phyloP scores from a whole-genome alignment of 2,888 invertebrate genomes.

The Epinotia nisella region DNA sequence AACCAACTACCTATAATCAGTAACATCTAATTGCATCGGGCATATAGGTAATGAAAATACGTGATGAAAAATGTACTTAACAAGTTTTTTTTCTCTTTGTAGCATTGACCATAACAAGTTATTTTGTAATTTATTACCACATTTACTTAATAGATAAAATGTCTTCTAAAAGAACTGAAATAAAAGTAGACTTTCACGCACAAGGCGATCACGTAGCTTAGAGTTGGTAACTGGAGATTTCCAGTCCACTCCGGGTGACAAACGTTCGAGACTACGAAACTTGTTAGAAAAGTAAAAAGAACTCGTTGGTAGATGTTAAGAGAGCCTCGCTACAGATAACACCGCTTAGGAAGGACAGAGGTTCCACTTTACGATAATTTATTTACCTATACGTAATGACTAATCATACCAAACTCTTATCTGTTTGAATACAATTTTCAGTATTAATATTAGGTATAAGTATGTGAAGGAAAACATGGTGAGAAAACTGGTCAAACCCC shows the following conservation, averaged over 20 bases:
- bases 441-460: too few species aligned
- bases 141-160: constrained; percentile 7
- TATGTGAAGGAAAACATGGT: too few species aligned
- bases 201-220: constrained; percentile 54
- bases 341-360: constrained; percentile 5
- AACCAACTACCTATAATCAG: too few species aligned
- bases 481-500: too few species aligned
- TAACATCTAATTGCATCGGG: too few species aligned
- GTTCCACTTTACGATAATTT: background rate
- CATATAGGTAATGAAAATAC: too few species aligned
- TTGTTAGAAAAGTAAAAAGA: constrained; percentile 81
- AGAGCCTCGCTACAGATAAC: constrained; percentile 36
- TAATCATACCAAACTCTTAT: too few species aligned
- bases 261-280: constrained; percentile 76
- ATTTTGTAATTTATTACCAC: background rate
- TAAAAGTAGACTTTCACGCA: constrained; percentile 41
- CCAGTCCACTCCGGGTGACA: constrained; percentile 74
- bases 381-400: too few species aligned
- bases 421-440: too few species aligned
- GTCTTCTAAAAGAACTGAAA: constrained; percentile 19
- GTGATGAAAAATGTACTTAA: too few species aligned
- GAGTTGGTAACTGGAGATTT: constrained; percentile 71
- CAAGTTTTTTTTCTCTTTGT: too few species aligned
- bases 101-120: background rate
- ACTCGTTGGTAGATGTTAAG: constrained; percentile 71